Base-by-base conservation (phyloP, 2,888 invertebrate species). In the Mythimna albipuncta region DNA sequence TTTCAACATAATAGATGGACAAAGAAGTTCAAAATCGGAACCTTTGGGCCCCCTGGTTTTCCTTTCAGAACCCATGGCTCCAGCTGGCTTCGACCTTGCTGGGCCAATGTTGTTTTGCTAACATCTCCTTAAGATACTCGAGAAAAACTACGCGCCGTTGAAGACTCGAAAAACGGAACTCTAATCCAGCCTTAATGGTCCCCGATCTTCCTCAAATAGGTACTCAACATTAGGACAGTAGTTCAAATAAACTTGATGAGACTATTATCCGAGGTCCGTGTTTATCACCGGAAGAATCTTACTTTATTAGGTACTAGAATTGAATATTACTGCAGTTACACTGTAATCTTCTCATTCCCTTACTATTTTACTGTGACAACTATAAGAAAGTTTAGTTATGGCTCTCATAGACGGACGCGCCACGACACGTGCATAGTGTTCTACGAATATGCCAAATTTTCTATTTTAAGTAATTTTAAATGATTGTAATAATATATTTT, bases 171-270 rank as follows among this genome's bases (percentile, higher is more conserved):
- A 44, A 44, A 44, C 47, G 19, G 50, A 50, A 50, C 50, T 2
- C 50, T 50, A 50, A 50, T 13, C 47, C 11, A 38, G 26, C 19
- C 7, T 26, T 44, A 44, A 44, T n/a, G 13, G 35, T 64, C 54
- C 10, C 26, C 38, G 11, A 78, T 55, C 16, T 55, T 41, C 19
- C 13, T 11, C 32, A 78, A 78, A 77, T 47, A 66, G 21, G 65
- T 72, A 78, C 57, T 65, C 54, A 63, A 54, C 44, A 63, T 65
- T 41, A 62, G 38, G 35, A 44, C 7, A 64, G 64, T 62, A 65
- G 70, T 77, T 65, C 65, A 54, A 77, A 71, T 58, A 54, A 72
- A 78, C 32, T 71, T 72, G 21, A n/a, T 6, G 54, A n/a, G 35
- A 7, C n/a, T 7, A 50, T 61, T 64, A 61, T 50, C 38, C 11